Evolutionary conservation across 64 coral and sea anemone genomes (phyloP).

Genomic region (Montipora efflorescens): DNA sequence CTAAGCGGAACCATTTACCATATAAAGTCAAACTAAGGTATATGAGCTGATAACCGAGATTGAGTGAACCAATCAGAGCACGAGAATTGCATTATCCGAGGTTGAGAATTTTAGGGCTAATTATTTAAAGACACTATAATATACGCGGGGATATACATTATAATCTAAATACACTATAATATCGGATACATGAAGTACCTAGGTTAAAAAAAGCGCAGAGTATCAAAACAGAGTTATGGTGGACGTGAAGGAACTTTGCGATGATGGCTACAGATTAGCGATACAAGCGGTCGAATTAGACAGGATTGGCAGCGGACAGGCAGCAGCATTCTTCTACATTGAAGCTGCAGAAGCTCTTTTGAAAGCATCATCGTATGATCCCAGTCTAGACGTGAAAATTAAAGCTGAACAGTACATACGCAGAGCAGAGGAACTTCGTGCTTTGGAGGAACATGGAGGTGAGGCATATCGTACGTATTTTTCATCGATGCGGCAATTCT

Average conservation of each 20-base stretch:
- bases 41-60: no score
- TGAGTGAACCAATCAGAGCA: no score
- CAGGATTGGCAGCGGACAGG: slow-evolving; percentile 71
- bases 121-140: no score
- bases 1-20: no score
- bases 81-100: no score
- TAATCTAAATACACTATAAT: no score
- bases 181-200: no score
- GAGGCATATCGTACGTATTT: neutral
- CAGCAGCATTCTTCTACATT: slow-evolving; percentile 93
- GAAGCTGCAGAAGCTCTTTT: slow-evolving; percentile 92
- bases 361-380: slow-evolving; percentile 89
- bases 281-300: slow-evolving; percentile 90
- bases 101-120: no score
- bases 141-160: no score
- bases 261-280: slow-evolving; percentile 90
- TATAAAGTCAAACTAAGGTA: no score
- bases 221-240: slow-evolving; percentile 55
- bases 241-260: slow-evolving; percentile 75
- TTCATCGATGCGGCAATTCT: neutral
- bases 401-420: slow-evolving; percentile 86
- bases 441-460: slow-evolving; percentile 1
- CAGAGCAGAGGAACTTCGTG: slow-evolving; percentile 80
- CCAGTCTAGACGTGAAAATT: slow-evolving; percentile 67
- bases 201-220: neutral